A percentile compares a stretch with the other conserved stretches of the same genome.
Evolutionary conservation across 2,113 vertebrate species (phyloP).

Genomic region (Brienomyrus brachyistius): DNA sequence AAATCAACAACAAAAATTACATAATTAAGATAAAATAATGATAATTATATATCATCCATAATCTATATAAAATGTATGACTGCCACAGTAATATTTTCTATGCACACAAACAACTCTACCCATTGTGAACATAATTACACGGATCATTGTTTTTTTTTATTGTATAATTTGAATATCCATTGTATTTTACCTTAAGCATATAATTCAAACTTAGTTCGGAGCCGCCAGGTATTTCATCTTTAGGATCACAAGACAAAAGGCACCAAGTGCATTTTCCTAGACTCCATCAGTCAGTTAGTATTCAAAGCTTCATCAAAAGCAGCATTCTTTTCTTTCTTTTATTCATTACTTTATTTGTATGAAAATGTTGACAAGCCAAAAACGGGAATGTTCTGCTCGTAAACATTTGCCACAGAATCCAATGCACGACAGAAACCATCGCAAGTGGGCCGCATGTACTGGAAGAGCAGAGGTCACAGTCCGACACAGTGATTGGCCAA

Average conservation of each 20-base stretch:
- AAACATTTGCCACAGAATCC: slow-evolving; percentile 5
- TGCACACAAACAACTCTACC: not conserved
- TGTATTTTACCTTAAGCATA: not conserved
- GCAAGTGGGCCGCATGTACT: not conserved
- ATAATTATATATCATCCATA: too few relatives aligned
- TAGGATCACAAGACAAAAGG: not conserved
- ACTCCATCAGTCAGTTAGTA: not conserved
- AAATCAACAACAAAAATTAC: not conserved
- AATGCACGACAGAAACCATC: not conserved
- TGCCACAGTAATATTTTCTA: not conserved
- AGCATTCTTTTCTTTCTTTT: not conserved
- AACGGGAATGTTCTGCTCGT: not conserved
- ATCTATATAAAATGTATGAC: not conserved
- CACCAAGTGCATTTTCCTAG: not conserved
- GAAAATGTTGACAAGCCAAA: not conserved
- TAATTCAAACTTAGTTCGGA: not conserved
- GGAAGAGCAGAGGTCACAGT: slow-evolving; percentile 9
- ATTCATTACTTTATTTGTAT: not conserved
- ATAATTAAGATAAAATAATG: not conserved
- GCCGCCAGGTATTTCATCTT: not conserved
- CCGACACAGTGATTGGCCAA: not conserved
- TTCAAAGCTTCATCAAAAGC: not conserved
- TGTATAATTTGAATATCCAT: not conserved
- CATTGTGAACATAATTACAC: not conserved
- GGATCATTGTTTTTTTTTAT: not conserved